Base-by-base conservation (phyloP, 1,140 invertebrate genomes). In the Zaprionus camerounensis region DNA sequence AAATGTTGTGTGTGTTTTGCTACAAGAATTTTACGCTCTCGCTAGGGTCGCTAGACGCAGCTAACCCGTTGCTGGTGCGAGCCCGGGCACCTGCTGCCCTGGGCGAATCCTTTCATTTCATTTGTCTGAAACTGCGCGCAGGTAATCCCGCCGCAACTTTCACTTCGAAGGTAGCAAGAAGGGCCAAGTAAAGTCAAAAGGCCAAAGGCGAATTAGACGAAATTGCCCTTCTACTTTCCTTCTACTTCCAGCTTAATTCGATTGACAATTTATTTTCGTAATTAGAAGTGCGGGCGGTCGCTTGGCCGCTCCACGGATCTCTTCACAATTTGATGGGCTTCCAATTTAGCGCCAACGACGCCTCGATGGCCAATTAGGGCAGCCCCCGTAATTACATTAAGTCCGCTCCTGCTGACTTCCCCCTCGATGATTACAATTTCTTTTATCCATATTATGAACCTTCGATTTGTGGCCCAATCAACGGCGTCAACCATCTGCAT, bases 21-120 rank as follows among this genome's bases (percentile, higher is more conserved):
- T 79, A 80, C 77, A 90, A 74, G 64, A 80, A 88, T 88, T 85
- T 82, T 85, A 77, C 82, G 85, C 81, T 80, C 79, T 77, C 36
- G 64, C 31, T 71, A 69, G 62, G 71, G 56, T 76, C n/a, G 28
- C 55, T n/a, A 41, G 15, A n/a, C 13, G 34, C 26, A 20, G 5
- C n/a, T 63, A 83, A 90, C 69, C 73, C 81, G 81, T 85, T 85
- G 41, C 20, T 46, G 24, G 11, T 55, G 41, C 41, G n/a, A 15
- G n/a, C 17, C 22, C 9, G 72, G 78, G 65, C 84, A 90, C 85
- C 85, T 90, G 85, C 81, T 85, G 64, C 24, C 11, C n/a, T 5
- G 20, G 20, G 64, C 64, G 55, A 71, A 66, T 80, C 53, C 57
- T 72, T 38, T 28, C n/a, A 9, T 41, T 55, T n/a, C 22, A 2